phyloP scores from a whole-genome alignment of 1,140 invertebrate species.

The Drosophila sproati region DNA sequence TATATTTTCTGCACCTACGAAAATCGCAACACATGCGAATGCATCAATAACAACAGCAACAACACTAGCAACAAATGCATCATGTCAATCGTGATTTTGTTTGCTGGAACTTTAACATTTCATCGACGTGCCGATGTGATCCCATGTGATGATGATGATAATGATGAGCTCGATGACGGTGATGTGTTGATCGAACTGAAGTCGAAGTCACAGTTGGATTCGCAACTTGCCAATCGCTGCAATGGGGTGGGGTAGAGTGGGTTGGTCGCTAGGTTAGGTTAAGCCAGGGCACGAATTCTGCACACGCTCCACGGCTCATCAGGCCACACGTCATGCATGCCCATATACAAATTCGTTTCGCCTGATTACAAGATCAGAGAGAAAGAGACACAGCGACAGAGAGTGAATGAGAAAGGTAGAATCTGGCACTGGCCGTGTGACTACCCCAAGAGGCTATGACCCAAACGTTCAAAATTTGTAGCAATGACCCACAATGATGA shows the following conservation, averaged over 20 bases:
- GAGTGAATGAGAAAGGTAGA: not conserved
- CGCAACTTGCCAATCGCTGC: not conserved
- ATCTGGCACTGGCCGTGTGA: conserved; percentile 52
- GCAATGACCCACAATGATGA: conserved; percentile 61
- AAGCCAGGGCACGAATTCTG: conserved; percentile 45
- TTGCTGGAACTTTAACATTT: conserved; percentile 83
- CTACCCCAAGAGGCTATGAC: conserved; percentile 64
- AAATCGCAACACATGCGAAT: conserved; percentile 63
- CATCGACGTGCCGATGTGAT: conserved; percentile 75
- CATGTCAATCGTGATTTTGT: conserved; percentile 83
- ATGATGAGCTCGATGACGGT: conserved; percentile 29
- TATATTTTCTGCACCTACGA: conserved; percentile 72
- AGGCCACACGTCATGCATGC: conserved; percentile 80
- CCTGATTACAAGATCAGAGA: conserved; percentile 73
- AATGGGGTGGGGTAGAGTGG: not conserved
- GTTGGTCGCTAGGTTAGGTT: conserved; percentile 1
- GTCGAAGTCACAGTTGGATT: conserved; percentile 31
- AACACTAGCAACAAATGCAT: conserved; percentile 54
- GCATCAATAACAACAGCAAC: conserved; percentile 36
- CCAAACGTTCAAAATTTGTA: conserved; percentile 83
- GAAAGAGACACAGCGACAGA: not conserved
- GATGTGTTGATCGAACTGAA: conserved; percentile 50
- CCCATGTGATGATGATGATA: conserved; percentile 46
- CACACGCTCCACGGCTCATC: conserved; percentile 61
- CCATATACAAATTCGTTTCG: conserved; percentile 81